Base-by-base conservation (phyloP, 2,113 vertebrate genomes). In the Phoenicopterus ruber region DNA sequence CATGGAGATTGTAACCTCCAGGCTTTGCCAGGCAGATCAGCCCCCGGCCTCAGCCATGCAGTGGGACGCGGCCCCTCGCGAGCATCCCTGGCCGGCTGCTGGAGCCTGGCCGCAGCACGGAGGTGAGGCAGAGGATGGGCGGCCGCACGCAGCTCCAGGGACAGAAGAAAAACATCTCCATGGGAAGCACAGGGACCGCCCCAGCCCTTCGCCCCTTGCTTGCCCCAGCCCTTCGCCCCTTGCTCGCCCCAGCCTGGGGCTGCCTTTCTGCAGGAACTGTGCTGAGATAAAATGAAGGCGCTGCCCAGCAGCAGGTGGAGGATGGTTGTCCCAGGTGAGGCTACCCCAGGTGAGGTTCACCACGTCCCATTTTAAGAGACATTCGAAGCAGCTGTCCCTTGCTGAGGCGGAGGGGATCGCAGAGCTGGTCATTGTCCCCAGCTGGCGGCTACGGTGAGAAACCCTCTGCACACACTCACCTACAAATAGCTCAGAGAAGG, bases 1-100 rank as follows among this genome's bases (percentile, higher is more conserved):
- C 57, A 7, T 2, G 6, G 49, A 31, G 15, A 11, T 13, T 71
- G 58, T n/a, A 31, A 59, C 26, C 32, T 61, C 67, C 20, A 17
- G 52, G 40, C 20, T 59, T 59, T 66, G 34, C 58, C 50, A 38
- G 32, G 46, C 18, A 34, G 46, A 54, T 74, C 8, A 9, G 38
- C 10, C 13, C 46, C 46, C 0, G 1, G 82, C 44, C 13, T 72
- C 24, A n/a, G 58, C 44, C 32, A 18, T 0, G 1, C 16, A 17
- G 5, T 4, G 25, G 58, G 15, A 65, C 3, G 2, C 6, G 5
- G 36, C 15, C 13, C 58, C n/a, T 55, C 10, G 42, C 42, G 50
- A 79, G 42, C 72, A 63, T 16, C 55, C 47, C 24, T 2, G 2
- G 71, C 17, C 2, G 0, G 17, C 40, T 25, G 24, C 40, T 38